Evolutionary conservation across 64 coral and sea anemone genomes (phyloP).

Genomic region (Actinia tenebrosa): DNA sequence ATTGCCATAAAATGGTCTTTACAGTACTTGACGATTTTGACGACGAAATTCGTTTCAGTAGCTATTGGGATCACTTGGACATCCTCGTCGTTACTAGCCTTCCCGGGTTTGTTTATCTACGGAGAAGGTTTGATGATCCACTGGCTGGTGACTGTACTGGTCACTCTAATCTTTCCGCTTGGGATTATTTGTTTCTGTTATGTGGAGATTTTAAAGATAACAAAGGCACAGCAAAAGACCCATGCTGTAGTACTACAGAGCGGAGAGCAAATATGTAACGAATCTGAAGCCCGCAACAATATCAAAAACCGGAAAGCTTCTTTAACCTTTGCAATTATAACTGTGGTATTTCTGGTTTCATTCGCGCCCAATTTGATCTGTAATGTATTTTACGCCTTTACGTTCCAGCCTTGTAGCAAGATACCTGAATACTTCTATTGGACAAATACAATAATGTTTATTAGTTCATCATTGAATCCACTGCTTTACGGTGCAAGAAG

Average conservation of each 20-base stretch:
- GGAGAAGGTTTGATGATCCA: background rate
- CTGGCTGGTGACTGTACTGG: background rate
- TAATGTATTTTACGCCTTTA: background rate
- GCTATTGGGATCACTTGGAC: constrained; percentile 14
- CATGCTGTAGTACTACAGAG: background rate
- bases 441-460: constrained; percentile 10
- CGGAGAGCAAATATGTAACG: background rate
- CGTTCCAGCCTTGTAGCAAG: background rate
- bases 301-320: constrained; percentile 23
- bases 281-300: background rate
- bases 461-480: constrained; percentile 16
- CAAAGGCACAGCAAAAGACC: background rate
- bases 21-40: constrained; percentile 15
- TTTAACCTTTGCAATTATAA: constrained; percentile 6
- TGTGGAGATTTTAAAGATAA: constrained; percentile 15
- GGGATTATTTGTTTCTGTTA: background rate
- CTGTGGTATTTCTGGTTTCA: constrained; percentile 4
- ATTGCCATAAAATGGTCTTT: constrained; percentile 10
- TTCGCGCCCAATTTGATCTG: constrained; percentile 13
- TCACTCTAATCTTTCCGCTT: background rate
- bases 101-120: background rate
- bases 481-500: constrained; percentile 14
- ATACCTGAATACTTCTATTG: constrained; percentile 12
- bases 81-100: background rate
- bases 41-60: background rate